A percentile compares a stretch with the other conserved stretches of the same genome.
These are phyloP conservation scores for Nycticryphes semicollaris DNA, from an alignment of 2,113 vertebrate species.

Conservation along the genomic window DNA sequence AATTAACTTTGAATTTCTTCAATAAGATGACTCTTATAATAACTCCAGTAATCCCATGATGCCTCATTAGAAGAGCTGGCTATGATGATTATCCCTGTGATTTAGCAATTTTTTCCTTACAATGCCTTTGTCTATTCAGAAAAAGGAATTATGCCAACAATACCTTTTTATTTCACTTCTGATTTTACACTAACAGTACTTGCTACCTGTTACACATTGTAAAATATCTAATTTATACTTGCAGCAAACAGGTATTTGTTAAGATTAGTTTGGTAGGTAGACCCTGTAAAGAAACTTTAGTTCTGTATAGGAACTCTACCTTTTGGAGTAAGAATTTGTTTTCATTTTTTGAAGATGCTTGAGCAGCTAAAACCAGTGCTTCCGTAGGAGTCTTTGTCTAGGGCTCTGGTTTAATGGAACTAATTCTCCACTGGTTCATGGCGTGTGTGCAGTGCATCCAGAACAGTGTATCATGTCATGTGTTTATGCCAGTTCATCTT, in stretches of 20 bases:
- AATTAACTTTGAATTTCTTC: conserved; percentile 69
- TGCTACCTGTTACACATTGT: conserved; percentile 8
- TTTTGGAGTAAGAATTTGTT: neutral
- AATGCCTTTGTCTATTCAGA: conserved; percentile 52
- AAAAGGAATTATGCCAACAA: neutral
- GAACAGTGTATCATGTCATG: neutral
- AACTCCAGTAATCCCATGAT: conserved; percentile 73
- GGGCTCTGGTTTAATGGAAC: neutral
- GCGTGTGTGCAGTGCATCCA: neutral
- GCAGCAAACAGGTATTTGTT: neutral
- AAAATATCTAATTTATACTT: neutral
- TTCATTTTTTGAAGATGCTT: neutral
- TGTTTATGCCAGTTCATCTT: neutral
- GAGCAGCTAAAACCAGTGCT: neutral
- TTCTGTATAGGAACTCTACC: rapidly evolving
- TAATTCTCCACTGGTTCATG: neutral
- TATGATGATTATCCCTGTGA: conserved; percentile 61
- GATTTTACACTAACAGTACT: neutral
- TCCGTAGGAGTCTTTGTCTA: neutral
- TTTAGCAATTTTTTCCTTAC: conserved; percentile 65
- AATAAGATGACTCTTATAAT: conserved; percentile 58
- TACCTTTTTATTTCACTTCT: neutral
- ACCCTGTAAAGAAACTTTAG: neutral
- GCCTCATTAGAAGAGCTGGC: conserved; percentile 74
- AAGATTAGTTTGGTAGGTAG: neutral